Base-by-base conservation (phyloP, 1,140 invertebrate species). In the Doryteuthis pealeii region DNA sequence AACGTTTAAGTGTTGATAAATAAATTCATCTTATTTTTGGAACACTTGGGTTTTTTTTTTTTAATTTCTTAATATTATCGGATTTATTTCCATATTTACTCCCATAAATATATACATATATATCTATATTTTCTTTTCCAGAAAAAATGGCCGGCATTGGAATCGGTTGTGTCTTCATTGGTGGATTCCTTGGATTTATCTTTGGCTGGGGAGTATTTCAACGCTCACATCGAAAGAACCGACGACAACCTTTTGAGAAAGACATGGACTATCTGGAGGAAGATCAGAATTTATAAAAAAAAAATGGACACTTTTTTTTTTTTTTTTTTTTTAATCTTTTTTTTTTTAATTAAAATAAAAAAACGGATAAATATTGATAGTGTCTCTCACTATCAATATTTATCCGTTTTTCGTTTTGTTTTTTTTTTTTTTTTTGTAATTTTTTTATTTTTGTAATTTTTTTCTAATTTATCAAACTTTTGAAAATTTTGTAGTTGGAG, bases 151-250 rank as follows among this genome's bases (percentile, higher is more conserved):
- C 54, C 18, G 54, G 54, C 18, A 62, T 62, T 62, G 54, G 54
- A 62, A 62, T 62, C 1, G 54, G 54, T 62, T 62, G 54, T 62
- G 54, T 62, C 26, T 28, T 62, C 18, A 22, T 62, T 62, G 54
- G 54, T 15, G 54, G 54, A 62, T 1, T 62, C 26, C 54, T 62
- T 62, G 54, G 54, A n/a, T 62, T 62, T 28, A 62, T 62, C 6
- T 62, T 62, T 62, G 54, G 54, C 54, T 62, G 54, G 54, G 54
- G 54, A 62, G 54, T 62, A n/a, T 62, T 62, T 22, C 10, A 28
- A 62, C 54, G 54, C 18, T n/a, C 54, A n/a, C 10, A 22, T 18
- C 18, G 26, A 15, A 62, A 28, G 26, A 62, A 62, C 18, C 18
- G 18, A 15, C 18, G 54, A 8, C 54, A 62, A 28, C 54, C 54